These are phyloP conservation scores for Ctenomys sociabilis DNA, from an alignment of 2,113 vertebrate genomes.

Conservation along the genomic window DNA sequence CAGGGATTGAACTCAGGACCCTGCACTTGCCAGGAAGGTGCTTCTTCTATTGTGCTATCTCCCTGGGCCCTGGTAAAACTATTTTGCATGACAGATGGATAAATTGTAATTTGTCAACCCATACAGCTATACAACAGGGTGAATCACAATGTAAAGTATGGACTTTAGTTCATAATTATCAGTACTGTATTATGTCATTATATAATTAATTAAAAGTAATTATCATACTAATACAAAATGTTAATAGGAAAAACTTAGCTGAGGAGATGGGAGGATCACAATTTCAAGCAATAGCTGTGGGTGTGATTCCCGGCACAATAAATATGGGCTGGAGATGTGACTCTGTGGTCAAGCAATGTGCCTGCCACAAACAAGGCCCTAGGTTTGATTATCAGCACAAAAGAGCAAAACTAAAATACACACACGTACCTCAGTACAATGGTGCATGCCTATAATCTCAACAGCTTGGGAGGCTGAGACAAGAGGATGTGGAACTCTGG, in stretches of 20 bases:
- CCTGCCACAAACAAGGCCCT: not conserved
- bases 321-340: not conserved
- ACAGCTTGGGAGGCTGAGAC: not conserved
- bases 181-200: not conserved
- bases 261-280: not conserved
- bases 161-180: not conserved
- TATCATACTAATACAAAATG: not conserved
- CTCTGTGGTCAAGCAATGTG: not conserved
- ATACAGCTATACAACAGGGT: not conserved
- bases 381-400: not conserved
- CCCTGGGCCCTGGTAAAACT: too few relatives aligned
- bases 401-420: not conserved
- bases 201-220: not conserved
- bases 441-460: not conserved
- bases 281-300: too few relatives aligned
- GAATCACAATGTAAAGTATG: not conserved
- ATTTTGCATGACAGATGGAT: not conserved
- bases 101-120: not conserved
- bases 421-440: not conserved
- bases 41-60: too few relatives aligned
- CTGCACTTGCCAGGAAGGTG: too few relatives aligned
- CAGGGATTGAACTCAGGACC: too few relatives aligned
- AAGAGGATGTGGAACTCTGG: not conserved
- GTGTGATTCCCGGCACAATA: not conserved
- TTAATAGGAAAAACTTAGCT: constrained; percentile 28